Conservation (phyloP, 2,888 invertebrate genomes). For the Abscondita cerata region DNA sequence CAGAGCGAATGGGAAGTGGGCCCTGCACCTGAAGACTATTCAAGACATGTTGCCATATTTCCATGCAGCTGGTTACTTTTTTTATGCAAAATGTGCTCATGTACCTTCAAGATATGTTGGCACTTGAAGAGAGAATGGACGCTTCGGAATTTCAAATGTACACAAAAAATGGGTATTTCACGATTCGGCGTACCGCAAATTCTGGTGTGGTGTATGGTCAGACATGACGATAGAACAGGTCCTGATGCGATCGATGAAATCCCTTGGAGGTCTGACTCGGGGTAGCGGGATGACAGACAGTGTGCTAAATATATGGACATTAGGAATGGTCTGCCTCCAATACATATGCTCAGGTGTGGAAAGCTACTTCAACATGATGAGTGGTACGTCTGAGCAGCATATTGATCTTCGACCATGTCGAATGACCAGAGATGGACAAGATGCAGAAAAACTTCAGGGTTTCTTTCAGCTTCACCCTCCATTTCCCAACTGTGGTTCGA, state of each 20-base stretch:
- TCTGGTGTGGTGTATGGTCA: slow-evolving; percentile 37
- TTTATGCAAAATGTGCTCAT: slow-evolving; percentile 26
- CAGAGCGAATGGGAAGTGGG: background rate
- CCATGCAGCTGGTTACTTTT: slow-evolving; percentile 26
- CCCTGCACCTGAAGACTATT: background rate
- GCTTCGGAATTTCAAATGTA: too few relatives aligned
- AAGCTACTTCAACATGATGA: slow-evolving; percentile 6
- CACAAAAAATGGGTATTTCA: slow-evolving; percentile 24
- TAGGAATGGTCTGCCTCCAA: slow-evolving; percentile 34
- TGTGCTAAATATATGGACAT: slow-evolving; percentile 34
- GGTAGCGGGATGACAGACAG: slow-evolving; percentile 34
- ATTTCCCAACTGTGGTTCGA: slow-evolving; percentile 14
- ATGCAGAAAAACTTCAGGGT: slow-evolving; percentile 27
- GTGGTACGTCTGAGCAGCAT: slow-evolving; percentile 32
- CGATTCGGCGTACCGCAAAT: slow-evolving; percentile 26
- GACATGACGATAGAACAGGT: slow-evolving; percentile 48
- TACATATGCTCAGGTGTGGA: slow-evolving; percentile 42
- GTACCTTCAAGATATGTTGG: slow-evolving; percentile 6
- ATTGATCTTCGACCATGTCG: slow-evolving; percentile 32
- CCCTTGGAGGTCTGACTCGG: slow-evolving; percentile 38
- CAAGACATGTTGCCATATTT: slow-evolving; percentile 15
- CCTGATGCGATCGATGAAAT: slow-evolving; percentile 45
- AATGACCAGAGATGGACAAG: slow-evolving; percentile 29
- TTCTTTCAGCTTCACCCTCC: background rate
- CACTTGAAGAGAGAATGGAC: too few relatives aligned